Percentiles rank a stretch among this genome's conserved stretches.
Evolutionary conservation across 2,888 invertebrate genomes (phyloP).

Genomic region (Sialis lutaria): DNA sequence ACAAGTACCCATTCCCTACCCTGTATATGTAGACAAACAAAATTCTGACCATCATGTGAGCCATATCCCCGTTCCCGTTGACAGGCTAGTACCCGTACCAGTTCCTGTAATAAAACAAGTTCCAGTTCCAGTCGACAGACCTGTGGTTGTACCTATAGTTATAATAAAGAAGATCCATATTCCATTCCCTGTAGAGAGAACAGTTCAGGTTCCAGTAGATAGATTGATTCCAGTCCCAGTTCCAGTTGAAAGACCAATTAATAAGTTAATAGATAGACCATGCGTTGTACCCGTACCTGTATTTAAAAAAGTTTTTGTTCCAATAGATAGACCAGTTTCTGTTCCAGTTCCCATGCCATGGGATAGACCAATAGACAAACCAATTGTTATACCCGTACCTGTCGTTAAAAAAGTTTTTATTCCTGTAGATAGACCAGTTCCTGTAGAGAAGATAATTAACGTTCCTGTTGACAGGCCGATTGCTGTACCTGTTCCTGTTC

Average conservation of each 20-base stretch:
- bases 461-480: slow-evolving; percentile 30
- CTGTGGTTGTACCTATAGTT: slow-evolving; percentile 32
- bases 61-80: slow-evolving; percentile 6
- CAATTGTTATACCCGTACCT: slow-evolving; percentile 15
- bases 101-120: slow-evolving; percentile 29
- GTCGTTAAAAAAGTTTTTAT: slow-evolving; percentile 1
- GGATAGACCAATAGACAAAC: slow-evolving; percentile 17
- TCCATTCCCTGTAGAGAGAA: slow-evolving; percentile 18
- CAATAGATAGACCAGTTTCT: slow-evolving; percentile 35
- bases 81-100: slow-evolving; percentile 27
- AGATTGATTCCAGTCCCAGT: slow-evolving; percentile 21
- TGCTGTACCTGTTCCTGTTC: slow-evolving; percentile 10
- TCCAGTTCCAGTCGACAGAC: slow-evolving; percentile 20
- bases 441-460: slow-evolving; percentile 30
- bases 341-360: slow-evolving; percentile 20
- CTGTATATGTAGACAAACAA: no score
- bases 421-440: slow-evolving; percentile 13
- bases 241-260: slow-evolving; percentile 1
- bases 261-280: slow-evolving; percentile 1
- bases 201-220: slow-evolving; percentile 12
- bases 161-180: slow-evolving; percentile 33
- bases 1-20: slow-evolving; percentile 23
- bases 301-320: slow-evolving; percentile 39
- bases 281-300: slow-evolving; percentile 26
- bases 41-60: neutral